These are phyloP conservation scores for Radopholus similis DNA, from an alignment of 1,140 invertebrate species.

Conservation along the genomic window DNA sequence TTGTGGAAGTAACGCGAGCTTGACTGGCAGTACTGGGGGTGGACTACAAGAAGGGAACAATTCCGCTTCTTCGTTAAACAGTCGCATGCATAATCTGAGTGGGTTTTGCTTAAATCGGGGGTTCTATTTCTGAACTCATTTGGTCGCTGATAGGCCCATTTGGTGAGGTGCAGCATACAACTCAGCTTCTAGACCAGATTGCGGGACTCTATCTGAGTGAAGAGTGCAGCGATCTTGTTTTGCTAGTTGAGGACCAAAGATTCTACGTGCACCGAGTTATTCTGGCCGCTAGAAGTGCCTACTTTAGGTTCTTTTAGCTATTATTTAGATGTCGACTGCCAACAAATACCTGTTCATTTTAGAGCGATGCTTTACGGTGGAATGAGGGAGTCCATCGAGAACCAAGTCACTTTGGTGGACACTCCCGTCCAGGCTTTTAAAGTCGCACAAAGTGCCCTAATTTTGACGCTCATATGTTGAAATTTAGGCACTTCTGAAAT, in stretches of 20 bases:
- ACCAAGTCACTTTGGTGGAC: constrained; percentile 78
- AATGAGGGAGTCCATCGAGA: constrained; percentile 76
- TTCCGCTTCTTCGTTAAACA: constrained; percentile 1
- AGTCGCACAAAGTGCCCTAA: constrained; percentile 57
- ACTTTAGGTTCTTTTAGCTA: constrained; percentile 72
- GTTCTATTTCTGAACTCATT: background rate
- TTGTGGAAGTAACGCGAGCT: background rate
- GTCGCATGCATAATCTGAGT: background rate
- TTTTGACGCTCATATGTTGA: background rate
- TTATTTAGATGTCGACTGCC: background rate
- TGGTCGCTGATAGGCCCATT: constrained; percentile 10
- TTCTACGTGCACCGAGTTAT: constrained; percentile 85
- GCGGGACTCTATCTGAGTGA: constrained; percentile 76
- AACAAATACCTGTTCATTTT: background rate
- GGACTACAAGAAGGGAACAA: background rate
- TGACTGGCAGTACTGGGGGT: background rate
- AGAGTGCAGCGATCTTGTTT: constrained; percentile 83
- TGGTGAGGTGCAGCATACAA: constrained; percentile 20
- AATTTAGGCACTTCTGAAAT: constrained; percentile 70
- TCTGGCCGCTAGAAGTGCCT: constrained; percentile 85
- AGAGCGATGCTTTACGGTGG: constrained; percentile 82
- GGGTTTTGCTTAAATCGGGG: background rate
- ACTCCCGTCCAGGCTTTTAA: constrained; percentile 83
- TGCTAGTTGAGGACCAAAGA: constrained; percentile 76
- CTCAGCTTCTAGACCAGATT: constrained; percentile 72